These are phyloP conservation scores for Aspidoscelis tigris DNA, from an alignment of 2,113 vertebrate species.

Conservation along the genomic window DNA sequence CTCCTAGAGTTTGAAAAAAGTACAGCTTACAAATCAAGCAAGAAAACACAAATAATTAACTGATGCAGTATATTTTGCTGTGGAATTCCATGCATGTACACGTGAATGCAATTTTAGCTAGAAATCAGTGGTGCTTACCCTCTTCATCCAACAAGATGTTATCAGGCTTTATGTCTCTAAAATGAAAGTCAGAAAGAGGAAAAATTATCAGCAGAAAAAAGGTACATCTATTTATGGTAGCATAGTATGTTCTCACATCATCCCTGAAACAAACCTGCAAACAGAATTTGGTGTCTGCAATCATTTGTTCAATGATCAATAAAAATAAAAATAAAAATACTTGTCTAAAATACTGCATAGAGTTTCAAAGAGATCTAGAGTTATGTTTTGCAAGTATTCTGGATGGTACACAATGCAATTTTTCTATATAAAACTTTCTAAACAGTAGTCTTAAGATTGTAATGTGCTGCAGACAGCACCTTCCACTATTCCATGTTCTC, in stretches of 20 bases:
- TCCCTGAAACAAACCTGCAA: not conserved
- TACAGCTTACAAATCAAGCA: no score
- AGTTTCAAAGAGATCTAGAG: no score
- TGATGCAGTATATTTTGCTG: not conserved
- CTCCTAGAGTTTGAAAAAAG: no score
- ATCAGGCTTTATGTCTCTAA: conserved; percentile 97
- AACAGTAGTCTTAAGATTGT: not conserved
- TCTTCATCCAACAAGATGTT: conserved; percentile 97
- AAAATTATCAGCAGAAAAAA: conserved; percentile 30
- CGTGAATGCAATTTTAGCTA: accelerated
- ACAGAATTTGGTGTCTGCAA: not conserved
- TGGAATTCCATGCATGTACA: accelerated
- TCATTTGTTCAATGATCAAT: not conserved
- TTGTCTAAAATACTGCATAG: no score
- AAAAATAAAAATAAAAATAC: not conserved
- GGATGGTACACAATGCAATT: not conserved
- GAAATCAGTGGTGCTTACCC: conserved; percentile 78
- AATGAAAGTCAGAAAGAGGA: conserved; percentile 54
- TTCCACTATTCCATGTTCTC: not conserved
- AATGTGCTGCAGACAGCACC: not conserved
- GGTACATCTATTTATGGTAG: no score
- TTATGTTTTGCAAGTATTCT: no score
- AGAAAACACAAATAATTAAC: no score
- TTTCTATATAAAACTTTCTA: not conserved
- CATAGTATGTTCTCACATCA: not conserved